Evolutionary conservation across 2,113 vertebrate genomes (phyloP).

Genomic region (Rallus limicola): DNA sequence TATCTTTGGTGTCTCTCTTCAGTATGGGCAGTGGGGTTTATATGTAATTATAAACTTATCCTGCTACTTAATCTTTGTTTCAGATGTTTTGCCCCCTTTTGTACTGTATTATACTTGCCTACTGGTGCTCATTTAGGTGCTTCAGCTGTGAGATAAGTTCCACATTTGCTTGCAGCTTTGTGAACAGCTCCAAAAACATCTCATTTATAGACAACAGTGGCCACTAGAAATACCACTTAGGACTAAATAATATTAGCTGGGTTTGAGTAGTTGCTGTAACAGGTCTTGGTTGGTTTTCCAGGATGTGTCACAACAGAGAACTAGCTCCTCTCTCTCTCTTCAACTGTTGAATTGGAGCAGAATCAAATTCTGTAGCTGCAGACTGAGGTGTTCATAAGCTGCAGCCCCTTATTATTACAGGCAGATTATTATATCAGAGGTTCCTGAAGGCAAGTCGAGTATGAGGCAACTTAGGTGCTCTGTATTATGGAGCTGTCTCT

Average conservation of each 20-base stretch:
- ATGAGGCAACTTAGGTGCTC: background rate
- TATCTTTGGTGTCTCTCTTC: background rate
- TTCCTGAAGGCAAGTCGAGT: background rate
- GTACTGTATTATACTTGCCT: background rate
- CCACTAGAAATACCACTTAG: background rate
- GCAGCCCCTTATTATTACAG: background rate
- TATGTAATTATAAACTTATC: background rate
- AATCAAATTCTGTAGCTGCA: background rate
- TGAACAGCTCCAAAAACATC: background rate
- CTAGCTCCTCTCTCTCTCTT: background rate
- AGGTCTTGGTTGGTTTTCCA: background rate
- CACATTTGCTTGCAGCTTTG: background rate
- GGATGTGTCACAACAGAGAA: background rate
- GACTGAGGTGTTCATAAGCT: background rate
- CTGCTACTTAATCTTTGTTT: background rate
- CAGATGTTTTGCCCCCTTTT: background rate
- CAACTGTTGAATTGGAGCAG: background rate
- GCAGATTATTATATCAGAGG: background rate
- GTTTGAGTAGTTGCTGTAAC: background rate
- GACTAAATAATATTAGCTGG: background rate
- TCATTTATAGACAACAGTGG: background rate
- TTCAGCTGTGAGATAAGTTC: background rate
- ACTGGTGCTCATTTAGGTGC: background rate
- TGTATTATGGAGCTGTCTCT: background rate
- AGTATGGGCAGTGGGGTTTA: background rate